phyloP scores from a whole-genome alignment of 1,140 invertebrate genomes.

The Octopus bimaculoides region DNA sequence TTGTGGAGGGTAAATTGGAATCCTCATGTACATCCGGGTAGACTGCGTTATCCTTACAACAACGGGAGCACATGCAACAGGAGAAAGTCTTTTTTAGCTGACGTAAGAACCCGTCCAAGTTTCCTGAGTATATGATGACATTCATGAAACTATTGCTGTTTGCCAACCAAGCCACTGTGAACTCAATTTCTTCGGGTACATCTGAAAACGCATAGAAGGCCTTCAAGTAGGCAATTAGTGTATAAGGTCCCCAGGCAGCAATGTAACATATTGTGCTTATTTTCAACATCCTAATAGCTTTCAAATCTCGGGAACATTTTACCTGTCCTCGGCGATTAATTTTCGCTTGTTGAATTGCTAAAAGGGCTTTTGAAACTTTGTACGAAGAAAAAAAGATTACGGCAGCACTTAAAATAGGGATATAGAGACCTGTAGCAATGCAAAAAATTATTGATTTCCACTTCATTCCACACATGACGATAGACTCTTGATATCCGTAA shows the following conservation, averaged over 20 bases:
- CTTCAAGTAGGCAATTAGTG: conserved; percentile 15
- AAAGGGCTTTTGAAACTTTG: neutral
- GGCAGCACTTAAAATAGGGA: conserved; percentile 22
- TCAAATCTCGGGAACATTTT: conserved; percentile 18
- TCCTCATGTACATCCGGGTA: neutral
- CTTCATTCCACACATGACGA: conserved; percentile 28
- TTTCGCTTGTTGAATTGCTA: neutral
- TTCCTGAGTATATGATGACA: conserved; percentile 29
- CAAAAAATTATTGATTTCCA: conserved; percentile 31
- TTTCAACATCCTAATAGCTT: conserved; percentile 25
- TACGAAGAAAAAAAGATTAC: conserved; percentile 25
- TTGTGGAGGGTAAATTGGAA: neutral
- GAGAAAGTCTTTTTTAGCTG: conserved; percentile 7
- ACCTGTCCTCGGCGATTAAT: neutral
- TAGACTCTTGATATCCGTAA: conserved; percentile 25
- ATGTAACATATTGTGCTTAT: conserved; percentile 24
- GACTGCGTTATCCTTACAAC: neutral
- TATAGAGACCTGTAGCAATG: conserved; percentile 26
- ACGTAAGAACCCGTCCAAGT: conserved; percentile 24
- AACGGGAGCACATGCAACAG: neutral
- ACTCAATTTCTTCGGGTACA: conserved; percentile 18
- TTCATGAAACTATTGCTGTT: conserved; percentile 35
- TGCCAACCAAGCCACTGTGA: conserved; percentile 29
- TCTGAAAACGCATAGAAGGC: conserved; percentile 15
- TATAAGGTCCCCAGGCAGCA: conserved; percentile 32